phyloP scores from a whole-genome alignment of 2,797 vertebrate species.

The Galago senegalensis region DNA sequence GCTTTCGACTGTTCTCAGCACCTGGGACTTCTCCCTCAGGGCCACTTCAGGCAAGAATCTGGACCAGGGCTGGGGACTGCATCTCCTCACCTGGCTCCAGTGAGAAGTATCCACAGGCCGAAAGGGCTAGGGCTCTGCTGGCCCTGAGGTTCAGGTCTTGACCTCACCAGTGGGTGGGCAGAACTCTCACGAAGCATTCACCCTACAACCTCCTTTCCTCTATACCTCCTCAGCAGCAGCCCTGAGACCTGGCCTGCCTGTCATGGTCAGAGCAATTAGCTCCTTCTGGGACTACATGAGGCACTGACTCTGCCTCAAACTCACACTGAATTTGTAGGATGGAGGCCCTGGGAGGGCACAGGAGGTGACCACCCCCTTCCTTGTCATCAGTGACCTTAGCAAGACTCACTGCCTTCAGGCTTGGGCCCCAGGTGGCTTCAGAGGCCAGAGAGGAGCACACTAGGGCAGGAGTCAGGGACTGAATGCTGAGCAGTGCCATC shows the following conservation, averaged over 20 bases:
- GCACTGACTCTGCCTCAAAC: background rate
- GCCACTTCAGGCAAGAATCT: background rate
- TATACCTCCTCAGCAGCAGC: rapidly evolving
- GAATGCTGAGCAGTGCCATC: rapidly evolving
- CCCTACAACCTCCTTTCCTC: rapidly evolving
- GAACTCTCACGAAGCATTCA: rapidly evolving
- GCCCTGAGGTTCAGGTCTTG: rapidly evolving
- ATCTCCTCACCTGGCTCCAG: rapidly evolving
- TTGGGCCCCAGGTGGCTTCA: rapidly evolving
- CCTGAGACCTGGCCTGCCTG: no score
- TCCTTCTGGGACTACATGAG: rapidly evolving
- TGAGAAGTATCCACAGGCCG: rapidly evolving
- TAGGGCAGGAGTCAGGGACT: rapidly evolving
- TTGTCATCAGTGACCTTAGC: rapidly evolving
- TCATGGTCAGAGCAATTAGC: rapidly evolving
- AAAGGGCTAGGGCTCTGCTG: background rate
- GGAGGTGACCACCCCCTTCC: background rate
- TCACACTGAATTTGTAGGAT: rapidly evolving
- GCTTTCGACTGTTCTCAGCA: slow-evolving; percentile 9
- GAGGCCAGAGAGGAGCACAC: background rate
- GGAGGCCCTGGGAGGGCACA: rapidly evolving
- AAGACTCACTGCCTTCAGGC: rapidly evolving
- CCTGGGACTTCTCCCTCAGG: background rate
- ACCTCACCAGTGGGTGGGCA: rapidly evolving
- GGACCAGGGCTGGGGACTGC: background rate